Evolutionary conservation across 2,797 vertebrate species (phyloP), one percentile per base, ranked within the genome.

Genomic region (Psittacula derbiana): DNA sequence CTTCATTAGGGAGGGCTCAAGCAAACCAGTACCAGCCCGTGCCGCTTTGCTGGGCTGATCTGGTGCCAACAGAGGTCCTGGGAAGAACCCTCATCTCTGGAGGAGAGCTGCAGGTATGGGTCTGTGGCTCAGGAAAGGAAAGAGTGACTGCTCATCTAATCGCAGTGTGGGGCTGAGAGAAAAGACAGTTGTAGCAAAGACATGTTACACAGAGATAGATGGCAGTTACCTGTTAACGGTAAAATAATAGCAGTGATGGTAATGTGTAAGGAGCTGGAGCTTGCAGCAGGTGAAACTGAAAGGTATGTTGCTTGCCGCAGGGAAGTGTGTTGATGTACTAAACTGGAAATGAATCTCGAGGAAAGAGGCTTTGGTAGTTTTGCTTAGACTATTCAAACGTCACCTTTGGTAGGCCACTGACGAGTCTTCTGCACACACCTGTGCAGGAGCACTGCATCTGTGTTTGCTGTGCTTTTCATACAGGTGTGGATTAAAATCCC

Each of bases 1-100:
- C 50, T 60, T 62, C 40, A 18, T 18, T 28, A 58, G 3, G 18
- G 6, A 67, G 36, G 17, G 40, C 14, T 41, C 28, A 36, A 38
- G 49, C 8, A 10, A 70, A 60, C 36, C 41, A 70, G 49, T 79
- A 53, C 5, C 28, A 36, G 66, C n/a, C 31, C 0, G 0, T 0
- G 1, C 21, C 15, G 40, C 57, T 82, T 67, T 58, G 31, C 47
- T 71, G 75, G 38, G 40, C 58, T 64, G 21, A 70, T 33, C 52
- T 47, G 76, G 52, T 81, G 49, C 49, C 24, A 16, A 19, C 9
- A 10, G 62, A 57, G 30, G 18, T 18, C 60, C 31, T 41, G 60
- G 27, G 18, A 75, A 27, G 69, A 64, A 30, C 43, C 12, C 33
- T 61, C 49, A 7, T 62, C 49, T 80, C 43, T 0, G 1, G 62